These are phyloP conservation scores for Decapterus maruadsi DNA, from an alignment of 2,797 vertebrate species.

Conservation along the genomic window DNA sequence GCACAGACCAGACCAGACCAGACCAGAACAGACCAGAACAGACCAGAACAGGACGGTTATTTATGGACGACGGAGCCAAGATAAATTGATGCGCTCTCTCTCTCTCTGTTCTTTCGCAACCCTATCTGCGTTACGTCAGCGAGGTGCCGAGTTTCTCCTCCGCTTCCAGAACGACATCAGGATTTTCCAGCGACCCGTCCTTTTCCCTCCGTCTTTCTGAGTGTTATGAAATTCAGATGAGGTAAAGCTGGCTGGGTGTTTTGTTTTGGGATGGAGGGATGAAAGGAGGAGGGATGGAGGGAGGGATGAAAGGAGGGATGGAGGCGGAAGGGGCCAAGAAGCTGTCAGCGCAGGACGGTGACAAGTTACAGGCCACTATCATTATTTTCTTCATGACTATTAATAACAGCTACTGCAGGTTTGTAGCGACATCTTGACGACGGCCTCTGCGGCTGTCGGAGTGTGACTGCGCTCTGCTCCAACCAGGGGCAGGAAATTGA, in stretches of 20 bases:
- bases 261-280: neutral
- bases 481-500: conserved; percentile 47
- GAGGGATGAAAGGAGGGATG: too few relatives aligned
- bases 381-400: conserved; percentile 18
- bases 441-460: too few relatives aligned
- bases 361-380: neutral
- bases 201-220: neutral
- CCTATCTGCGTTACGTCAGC: conserved; percentile 37
- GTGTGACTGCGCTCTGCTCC: neutral
- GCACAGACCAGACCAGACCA: neutral
- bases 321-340: neutral
- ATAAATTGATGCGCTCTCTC: conserved; percentile 47
- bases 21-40: too few relatives aligned
- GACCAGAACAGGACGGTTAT: conserved; percentile 34
- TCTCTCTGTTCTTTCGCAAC: conserved; percentile 23
- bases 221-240: conserved; percentile 4
- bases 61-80: conserved; percentile 44
- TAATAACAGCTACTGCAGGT: neutral
- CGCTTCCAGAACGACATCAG: neutral
- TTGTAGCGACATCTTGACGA: neutral
- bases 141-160: conserved; percentile 17
- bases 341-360: neutral
- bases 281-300: too few relatives aligned
- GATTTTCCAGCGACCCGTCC: neutral
- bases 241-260: neutral